Base-by-base conservation (phyloP, 2,888 invertebrate species). In the Leptopilina myrica region DNA sequence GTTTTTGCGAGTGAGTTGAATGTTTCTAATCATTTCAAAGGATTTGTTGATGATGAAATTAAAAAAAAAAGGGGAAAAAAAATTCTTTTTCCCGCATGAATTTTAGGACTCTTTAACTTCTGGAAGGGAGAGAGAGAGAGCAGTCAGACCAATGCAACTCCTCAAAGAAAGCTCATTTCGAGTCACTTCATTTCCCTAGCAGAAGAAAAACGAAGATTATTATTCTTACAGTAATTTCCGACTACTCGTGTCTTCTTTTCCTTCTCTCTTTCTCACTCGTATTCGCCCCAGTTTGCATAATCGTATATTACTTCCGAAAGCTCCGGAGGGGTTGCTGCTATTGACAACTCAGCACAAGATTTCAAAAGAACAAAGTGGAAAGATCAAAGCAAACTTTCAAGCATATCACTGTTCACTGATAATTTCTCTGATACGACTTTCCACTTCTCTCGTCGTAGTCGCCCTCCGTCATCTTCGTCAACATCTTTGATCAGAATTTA, bases 141-240 rank as follows among this genome's bases (percentile, higher is more conserved):
- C 56, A 67, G 53, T n/a, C 26, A 49, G 69, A 43, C 67, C 33
- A 53, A 20, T 46, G 46, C 46, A 46, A 46, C 33, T 73, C 53
- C 56, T 73, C 15, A 73, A 73, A 73, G 67, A 56, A 73, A 73
- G 56, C 56, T 56, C 73, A 73, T 73, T 73, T 73, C 56, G 56
- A 26, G 26, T 73, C 73, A 56, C 73, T 73, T 73, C 56, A 73
- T 56, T 73, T 73, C 73, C 56, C 73, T n/a, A 43, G 9, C 53
- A 33, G 73, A 73, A 53, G 73, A 73, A 73, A 73, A 73, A 73
- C 73, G 73, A 73, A 56, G 73, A 73, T 73, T 73, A 73, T 73
- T 73, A 73, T 73, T 56, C 73, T 56, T 73, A 73, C 40, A 73
- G 56, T 73, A 73, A 73, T 73, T 73, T 73, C 73, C 73, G 56